Conservation (phyloP, 2,888 invertebrate genomes). For the Acleris sparsana region DNA sequence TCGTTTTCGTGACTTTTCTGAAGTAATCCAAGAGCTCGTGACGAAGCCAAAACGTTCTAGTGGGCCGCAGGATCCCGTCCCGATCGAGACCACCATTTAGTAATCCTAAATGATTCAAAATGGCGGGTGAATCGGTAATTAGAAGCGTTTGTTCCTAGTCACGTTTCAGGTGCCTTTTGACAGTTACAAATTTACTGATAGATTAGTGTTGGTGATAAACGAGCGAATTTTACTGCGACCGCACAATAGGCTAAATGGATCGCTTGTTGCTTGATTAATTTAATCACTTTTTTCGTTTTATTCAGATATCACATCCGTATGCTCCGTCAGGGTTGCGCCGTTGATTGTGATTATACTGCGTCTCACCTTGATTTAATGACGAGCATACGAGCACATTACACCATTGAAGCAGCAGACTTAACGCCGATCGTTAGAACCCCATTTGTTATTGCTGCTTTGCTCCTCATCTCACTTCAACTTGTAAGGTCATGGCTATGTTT, state of each 20-base stretch:
- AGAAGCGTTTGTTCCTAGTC: conserved; percentile 59
- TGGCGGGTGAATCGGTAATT: conserved; percentile 57
- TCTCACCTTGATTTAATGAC: conserved; percentile 68
- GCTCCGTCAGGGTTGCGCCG: conserved; percentile 49
- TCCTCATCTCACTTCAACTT: conserved; percentile 11
- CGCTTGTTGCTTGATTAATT: conserved; percentile 38
- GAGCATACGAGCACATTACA: conserved; percentile 50
- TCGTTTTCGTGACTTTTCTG: conserved; percentile 58
- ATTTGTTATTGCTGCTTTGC: conserved; percentile 57
- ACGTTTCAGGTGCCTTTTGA: conserved; percentile 59
- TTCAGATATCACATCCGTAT: conserved; percentile 38
- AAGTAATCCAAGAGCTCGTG: conserved; percentile 48
- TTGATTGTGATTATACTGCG: conserved; percentile 45
- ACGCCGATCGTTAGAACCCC: conserved; percentile 57
- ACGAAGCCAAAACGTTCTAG: conserved; percentile 48
- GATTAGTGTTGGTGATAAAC: conserved; percentile 16
- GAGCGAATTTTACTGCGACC: conserved; percentile 19
- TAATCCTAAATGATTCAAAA: conserved; percentile 51
- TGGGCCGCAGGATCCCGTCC: conserved; percentile 38
- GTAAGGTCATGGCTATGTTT: conserved; percentile 63
- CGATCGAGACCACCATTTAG: conserved; percentile 53
- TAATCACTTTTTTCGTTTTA: conserved; percentile 34
- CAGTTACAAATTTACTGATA: conserved; percentile 39
- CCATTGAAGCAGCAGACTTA: conserved; percentile 49
- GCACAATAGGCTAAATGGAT: conserved; percentile 52